Conservation (phyloP, 2,797 vertebrate species). For the Pseudomugil tenellus region DNA sequence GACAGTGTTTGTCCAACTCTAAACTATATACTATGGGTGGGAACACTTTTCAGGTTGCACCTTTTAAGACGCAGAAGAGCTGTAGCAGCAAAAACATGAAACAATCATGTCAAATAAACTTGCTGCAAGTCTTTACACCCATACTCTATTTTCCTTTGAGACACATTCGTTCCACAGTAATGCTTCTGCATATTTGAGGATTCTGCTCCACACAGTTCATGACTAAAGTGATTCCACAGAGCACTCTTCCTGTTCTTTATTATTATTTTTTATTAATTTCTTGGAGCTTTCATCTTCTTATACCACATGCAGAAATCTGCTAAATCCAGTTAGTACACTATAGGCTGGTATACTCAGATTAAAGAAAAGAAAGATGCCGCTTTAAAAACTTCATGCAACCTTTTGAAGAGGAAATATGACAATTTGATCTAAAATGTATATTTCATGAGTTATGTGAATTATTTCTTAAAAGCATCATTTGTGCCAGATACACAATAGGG, state of each 20-base stretch:
- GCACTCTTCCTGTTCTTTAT: not conserved
- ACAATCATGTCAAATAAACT: conserved; percentile 3
- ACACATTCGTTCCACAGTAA: not conserved
- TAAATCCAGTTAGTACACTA: not conserved
- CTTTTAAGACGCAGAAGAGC: conserved; percentile 1
- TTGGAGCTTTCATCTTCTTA: not conserved
- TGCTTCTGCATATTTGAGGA: conserved; percentile 1
- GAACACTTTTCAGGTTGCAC: conserved; percentile 4
- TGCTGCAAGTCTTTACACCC: not conserved
- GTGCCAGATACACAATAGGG: conserved; percentile 4
- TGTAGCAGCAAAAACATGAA: not conserved
- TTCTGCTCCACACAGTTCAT: not conserved
- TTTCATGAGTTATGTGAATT: not conserved
- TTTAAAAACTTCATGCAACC: conserved; percentile 20
- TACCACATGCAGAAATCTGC: conserved; percentile 2
- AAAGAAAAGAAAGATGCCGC: not conserved
- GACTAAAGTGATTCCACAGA: not conserved
- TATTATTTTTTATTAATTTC: not conserved
- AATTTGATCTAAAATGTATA: conserved; percentile 1
- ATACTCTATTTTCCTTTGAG: not conserved
- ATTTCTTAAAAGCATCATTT: not conserved
- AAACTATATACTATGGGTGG: not conserved
- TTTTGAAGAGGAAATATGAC: conserved; percentile 28
- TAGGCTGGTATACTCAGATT: not conserved
- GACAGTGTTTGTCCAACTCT: conserved; percentile 1